phyloP scores from a whole-genome alignment of 2,888 invertebrate genomes.

The Clostera curtula region DNA sequence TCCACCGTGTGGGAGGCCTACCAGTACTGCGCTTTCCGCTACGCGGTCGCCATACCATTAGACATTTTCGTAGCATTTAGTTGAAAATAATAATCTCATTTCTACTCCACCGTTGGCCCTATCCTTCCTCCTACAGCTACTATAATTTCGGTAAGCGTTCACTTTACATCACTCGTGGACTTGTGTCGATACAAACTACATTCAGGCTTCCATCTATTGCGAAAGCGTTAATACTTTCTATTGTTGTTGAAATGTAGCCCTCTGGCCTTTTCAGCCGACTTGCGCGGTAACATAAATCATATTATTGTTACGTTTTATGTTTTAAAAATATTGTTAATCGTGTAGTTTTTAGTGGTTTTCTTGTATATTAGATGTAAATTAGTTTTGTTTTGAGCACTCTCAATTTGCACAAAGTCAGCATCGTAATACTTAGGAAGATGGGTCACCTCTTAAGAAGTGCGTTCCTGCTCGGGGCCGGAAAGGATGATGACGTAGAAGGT shows the following conservation, averaged over 20 bases:
- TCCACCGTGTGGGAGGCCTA: too few relatives aligned
- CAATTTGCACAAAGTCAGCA: constrained; percentile 61
- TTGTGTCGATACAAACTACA: constrained; percentile 51
- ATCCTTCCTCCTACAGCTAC: constrained; percentile 38
- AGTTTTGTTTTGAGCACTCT: constrained; percentile 34
- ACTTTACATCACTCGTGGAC: constrained; percentile 54
- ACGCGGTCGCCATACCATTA: too few relatives aligned
- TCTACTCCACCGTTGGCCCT: constrained; percentile 36
- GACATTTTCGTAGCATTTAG: too few relatives aligned
- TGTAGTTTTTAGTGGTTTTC: constrained; percentile 22
- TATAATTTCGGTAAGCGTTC: constrained; percentile 66
- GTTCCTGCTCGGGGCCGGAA: constrained; percentile 50
- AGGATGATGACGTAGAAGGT: constrained; percentile 46
- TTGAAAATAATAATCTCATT: not conserved
- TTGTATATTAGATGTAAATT: constrained; percentile 29
- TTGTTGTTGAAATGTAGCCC: constrained; percentile 65
- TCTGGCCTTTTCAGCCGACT: constrained; percentile 51
- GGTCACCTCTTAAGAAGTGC: constrained; percentile 61
- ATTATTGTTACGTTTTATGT: constrained; percentile 20
- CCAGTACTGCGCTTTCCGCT: too few relatives aligned
- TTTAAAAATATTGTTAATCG: constrained; percentile 26
- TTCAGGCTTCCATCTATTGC: constrained; percentile 43
- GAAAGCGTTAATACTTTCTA: constrained; percentile 31
- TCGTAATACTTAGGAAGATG: constrained; percentile 47
- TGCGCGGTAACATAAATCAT: constrained; percentile 47